These are phyloP conservation scores for Festucalex cinctus DNA, from an alignment of 2,113 vertebrate genomes.

Conservation along the genomic window DNA sequence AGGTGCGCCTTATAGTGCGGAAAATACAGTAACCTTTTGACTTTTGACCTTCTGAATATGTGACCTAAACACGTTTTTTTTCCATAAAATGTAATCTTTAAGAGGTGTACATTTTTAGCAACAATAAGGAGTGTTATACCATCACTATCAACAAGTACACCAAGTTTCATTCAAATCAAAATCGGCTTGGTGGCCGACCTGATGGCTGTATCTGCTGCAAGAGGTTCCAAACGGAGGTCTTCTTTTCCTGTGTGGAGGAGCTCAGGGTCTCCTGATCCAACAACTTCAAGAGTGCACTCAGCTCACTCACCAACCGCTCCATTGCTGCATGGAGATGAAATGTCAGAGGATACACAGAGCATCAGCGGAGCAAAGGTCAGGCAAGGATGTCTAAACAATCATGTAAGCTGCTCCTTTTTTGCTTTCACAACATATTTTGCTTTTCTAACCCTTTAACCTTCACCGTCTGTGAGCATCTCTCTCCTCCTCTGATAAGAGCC, in stretches of 20 bases:
- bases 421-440: constrained; percentile 18
- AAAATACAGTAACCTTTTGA: no score
- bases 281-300: constrained; percentile 86
- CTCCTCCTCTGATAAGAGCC: constrained; percentile 2
- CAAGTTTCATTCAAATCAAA: no score
- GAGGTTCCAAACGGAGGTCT: constrained; percentile 84
- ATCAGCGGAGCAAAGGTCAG: constrained; percentile 46
- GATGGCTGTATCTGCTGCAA: constrained; percentile 87
- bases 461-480: constrained; percentile 33
- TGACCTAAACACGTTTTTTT: no score
- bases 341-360: constrained; percentile 25
- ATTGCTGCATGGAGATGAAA: constrained; percentile 73
- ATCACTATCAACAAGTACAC: no score
- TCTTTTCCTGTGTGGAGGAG: constrained; percentile 87
- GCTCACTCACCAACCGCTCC: constrained; percentile 90
- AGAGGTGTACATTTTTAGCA: no score
- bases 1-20: no score
- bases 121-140: no score
- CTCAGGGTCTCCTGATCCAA: constrained; percentile 93
- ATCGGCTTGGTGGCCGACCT: constrained; percentile 64
- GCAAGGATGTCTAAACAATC: constrained; percentile 51
- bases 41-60: no score
- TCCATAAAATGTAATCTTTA: no score
- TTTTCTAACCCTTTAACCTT: constrained; percentile 33
- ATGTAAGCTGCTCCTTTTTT: constrained; percentile 14